Conservation (phyloP, 1,140 invertebrate species). For the Trachelipus rathkii region DNA sequence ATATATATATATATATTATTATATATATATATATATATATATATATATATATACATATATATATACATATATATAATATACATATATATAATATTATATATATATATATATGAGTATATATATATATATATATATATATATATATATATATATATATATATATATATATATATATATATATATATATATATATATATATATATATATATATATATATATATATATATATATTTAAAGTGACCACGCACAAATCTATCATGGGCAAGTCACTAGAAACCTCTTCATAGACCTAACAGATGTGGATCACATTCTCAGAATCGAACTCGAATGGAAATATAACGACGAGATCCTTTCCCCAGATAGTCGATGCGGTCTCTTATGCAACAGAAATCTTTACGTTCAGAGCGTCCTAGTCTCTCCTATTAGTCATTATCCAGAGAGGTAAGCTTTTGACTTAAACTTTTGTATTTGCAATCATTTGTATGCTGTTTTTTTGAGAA, state of each 20-base stretch:
- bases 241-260: constrained; percentile 16
- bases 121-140: neutral
- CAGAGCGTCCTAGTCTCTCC: constrained; percentile 13
- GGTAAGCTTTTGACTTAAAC: neutral
- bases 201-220: neutral
- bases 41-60: constrained; percentile 18
- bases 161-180: constrained; percentile 16
- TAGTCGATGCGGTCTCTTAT: constrained; percentile 16
- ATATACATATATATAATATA: constrained; percentile 21
- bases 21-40: constrained; percentile 26
- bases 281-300: neutral
- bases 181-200: neutral
- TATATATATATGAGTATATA: constrained; percentile 21
- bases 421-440: constrained; percentile 23
- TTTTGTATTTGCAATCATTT: too few species aligned
- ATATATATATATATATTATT: constrained; percentile 14
- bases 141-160: neutral
- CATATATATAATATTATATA: constrained; percentile 26
- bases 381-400: constrained; percentile 22
- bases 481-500: too few species aligned
- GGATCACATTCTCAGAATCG: constrained; percentile 2
- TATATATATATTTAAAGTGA: constrained; percentile 4
- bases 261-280: neutral
- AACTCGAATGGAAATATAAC: constrained; percentile 19
- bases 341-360: constrained; percentile 17